phyloP scores from a whole-genome alignment of 2,888 invertebrate species.

The Tribolium freemani region DNA sequence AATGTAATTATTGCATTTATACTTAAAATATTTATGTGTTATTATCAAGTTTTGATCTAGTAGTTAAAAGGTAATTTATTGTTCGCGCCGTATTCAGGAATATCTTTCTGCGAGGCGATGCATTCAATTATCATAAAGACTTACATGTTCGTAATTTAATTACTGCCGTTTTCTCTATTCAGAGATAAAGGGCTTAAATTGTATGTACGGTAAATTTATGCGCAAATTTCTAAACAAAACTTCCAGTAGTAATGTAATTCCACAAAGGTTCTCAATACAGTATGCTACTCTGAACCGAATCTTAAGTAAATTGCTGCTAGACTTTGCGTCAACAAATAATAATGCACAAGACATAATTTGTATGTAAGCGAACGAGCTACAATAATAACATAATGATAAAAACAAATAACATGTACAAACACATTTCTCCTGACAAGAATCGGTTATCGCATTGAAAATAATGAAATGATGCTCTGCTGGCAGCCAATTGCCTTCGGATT shows the following conservation, averaged over 20 bases:
- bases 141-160: neutral
- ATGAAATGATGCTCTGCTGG: constrained; percentile 55
- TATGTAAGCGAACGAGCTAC: neutral
- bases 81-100: neutral
- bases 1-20: too few relatives aligned
- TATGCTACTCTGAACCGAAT: neutral
- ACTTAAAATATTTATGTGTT: too few relatives aligned
- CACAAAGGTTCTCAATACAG: neutral
- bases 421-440: constrained; percentile 13
- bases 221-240: neutral
- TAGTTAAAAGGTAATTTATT: neutral
- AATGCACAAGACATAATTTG: neutral
- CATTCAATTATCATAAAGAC: neutral
- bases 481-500: constrained; percentile 51
- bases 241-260: neutral
- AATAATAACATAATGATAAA: neutral
- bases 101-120: neutral
- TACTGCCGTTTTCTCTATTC: neutral
- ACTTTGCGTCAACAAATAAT: neutral
- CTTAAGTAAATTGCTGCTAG: neutral
- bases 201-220: neutral
- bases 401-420: neutral
- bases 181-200: neutral
- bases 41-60: neutral
- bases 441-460: constrained; percentile 54